phyloP scores from a whole-genome alignment of 2,113 vertebrate genomes.

The Xiphophorus couchianus region DNA sequence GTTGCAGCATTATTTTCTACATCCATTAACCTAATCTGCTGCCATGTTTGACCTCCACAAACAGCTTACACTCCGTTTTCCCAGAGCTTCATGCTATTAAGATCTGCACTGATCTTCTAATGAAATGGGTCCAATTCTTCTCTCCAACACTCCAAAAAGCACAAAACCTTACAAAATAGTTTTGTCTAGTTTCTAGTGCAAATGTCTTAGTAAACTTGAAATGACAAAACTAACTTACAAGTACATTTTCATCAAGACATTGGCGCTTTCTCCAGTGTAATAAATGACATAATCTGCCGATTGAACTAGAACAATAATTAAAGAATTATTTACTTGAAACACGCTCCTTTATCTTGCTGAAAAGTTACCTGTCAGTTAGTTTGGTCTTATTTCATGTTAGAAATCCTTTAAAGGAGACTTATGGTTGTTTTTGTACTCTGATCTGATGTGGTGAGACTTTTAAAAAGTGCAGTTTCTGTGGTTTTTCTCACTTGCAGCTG shows the following conservation, averaged over 20 bases:
- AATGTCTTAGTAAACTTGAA: too few species aligned
- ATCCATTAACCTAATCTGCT: neutral
- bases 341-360: too few species aligned
- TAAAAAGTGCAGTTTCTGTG: neutral
- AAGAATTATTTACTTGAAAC: too few species aligned
- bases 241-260: too few species aligned
- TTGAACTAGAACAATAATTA: too few species aligned
- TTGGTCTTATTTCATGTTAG: neutral
- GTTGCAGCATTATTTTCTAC: neutral
- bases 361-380: too few species aligned
- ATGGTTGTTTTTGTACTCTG: neutral
- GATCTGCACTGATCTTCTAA: neutral
- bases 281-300: too few species aligned
- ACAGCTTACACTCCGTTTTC: neutral
- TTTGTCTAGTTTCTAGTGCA: too few species aligned
- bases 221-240: too few species aligned
- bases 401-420: constrained; percentile 6
- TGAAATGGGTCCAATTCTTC: neutral
- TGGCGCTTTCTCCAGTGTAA: too few species aligned
- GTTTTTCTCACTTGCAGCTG: constrained; percentile 13
- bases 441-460: constrained; percentile 13
- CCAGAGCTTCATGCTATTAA: neutral
- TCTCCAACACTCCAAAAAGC: constrained; percentile 7
- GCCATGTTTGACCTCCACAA: neutral
- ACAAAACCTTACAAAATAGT: neutral